A percentile compares a stretch with the other conserved stretches of the same genome.
phyloP scores from a whole-genome alignment of 1,140 invertebrate species.

The Limonius californicus region DNA sequence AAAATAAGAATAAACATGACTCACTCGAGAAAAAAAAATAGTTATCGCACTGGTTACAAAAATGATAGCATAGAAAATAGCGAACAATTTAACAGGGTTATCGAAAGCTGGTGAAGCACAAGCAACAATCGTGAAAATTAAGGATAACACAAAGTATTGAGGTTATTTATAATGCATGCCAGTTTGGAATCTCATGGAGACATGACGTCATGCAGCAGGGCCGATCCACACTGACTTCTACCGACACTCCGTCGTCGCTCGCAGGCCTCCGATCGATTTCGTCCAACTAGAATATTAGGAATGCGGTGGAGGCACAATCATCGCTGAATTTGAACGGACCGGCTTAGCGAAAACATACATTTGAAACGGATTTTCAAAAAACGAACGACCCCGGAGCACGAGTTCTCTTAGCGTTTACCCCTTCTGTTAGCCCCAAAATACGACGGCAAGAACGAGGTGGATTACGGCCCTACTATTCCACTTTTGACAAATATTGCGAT shows the following conservation, averaged over 20 bases:
- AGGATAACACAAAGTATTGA: constrained; percentile 15
- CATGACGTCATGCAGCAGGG: constrained; percentile 32
- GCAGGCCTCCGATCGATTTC: constrained; percentile 29
- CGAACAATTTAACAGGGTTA: no score
- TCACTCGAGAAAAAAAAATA: neutral
- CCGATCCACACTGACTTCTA: constrained; percentile 22
- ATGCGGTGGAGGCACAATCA: constrained; percentile 17
- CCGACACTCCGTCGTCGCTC: constrained; percentile 25
- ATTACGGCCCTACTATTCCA: no score
- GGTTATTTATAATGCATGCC: constrained; percentile 37
- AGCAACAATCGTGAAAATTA: neutral
- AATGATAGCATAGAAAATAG: no score
- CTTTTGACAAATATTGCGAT: no score
- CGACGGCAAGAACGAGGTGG: no score
- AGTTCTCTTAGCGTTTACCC: no score
- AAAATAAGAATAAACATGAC: constrained; percentile 9
- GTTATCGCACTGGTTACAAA: no score
- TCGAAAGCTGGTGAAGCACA: no score
- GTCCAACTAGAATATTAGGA: constrained; percentile 27
- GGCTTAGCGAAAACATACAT: constrained; percentile 19
- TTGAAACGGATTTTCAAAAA: no score
- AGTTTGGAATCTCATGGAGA: constrained; percentile 36
- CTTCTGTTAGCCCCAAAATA: no score
- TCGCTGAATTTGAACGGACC: constrained; percentile 11
- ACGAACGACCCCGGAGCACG: no score